A percentile compares a stretch with the other conserved stretches of the same genome.
These are phyloP conservation scores for Carassius auratus DNA, from an alignment of 2,113 vertebrate genomes.

Conservation along the genomic window DNA sequence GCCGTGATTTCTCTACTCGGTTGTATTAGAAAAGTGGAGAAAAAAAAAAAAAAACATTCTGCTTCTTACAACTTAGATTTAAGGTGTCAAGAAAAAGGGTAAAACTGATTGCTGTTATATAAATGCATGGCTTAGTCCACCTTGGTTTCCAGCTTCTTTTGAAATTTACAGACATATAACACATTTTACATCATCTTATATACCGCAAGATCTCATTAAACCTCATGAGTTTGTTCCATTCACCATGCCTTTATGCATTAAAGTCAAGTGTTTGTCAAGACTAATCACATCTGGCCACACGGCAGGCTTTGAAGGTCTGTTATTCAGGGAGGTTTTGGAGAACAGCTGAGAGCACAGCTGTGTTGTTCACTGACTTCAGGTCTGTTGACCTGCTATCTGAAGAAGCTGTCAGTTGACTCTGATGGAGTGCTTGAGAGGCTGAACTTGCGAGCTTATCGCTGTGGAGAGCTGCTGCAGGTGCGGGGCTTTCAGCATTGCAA, in stretches of 20 bases:
- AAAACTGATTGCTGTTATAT: not conserved
- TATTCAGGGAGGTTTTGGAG: slow-evolving; percentile 12
- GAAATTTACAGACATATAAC: not conserved
- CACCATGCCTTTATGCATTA: not conserved
- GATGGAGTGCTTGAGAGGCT: not conserved
- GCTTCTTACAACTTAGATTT: not conserved
- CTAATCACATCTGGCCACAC: not conserved
- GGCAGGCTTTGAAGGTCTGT: slow-evolving; percentile 4
- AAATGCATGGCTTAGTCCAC: not conserved
- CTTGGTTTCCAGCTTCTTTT: not conserved
- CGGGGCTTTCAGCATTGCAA: not conserved
- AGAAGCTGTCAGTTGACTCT: slow-evolving; percentile 9
- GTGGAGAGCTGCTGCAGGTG: slow-evolving; percentile 19
- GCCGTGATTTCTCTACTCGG: not conserved
- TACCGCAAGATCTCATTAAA: not conserved
- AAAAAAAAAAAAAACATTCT: not conserved
- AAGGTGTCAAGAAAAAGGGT: not conserved
- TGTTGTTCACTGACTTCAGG: slow-evolving; percentile 15
- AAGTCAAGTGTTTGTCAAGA: slow-evolving; percentile 9
- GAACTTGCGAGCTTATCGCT: not conserved
- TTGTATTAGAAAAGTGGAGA: not conserved
- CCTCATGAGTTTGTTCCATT: not conserved
- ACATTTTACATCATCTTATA: not conserved
- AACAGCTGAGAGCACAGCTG: slow-evolving; percentile 33
- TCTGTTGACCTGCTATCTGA: slow-evolving; percentile 10